phyloP scores from a whole-genome alignment of 2,113 vertebrate species.

The Xyliphius kryptos region DNA sequence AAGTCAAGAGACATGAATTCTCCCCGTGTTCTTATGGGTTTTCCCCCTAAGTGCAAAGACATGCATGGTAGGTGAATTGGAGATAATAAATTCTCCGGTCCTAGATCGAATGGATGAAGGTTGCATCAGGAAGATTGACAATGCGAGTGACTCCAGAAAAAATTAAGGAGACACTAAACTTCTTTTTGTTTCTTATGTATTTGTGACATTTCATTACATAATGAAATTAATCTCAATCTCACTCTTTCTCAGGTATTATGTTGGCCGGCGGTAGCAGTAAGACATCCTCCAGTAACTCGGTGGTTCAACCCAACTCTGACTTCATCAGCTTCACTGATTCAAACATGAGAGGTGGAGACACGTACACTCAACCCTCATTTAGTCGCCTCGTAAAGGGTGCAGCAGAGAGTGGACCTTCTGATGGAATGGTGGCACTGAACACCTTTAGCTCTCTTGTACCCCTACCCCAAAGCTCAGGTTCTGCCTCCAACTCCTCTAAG shows the following conservation, averaged over 20 bases:
- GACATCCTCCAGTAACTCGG: conserved; percentile 75
- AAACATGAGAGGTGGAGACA: conserved; percentile 76
- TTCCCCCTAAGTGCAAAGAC: too few relatives aligned
- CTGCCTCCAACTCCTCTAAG: conserved; percentile 71
- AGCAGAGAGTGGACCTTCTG: conserved; percentile 77
- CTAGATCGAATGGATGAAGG: too few relatives aligned
- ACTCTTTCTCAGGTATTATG: conserved; percentile 72
- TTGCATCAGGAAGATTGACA: too few relatives aligned
- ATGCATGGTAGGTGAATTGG: too few relatives aligned
- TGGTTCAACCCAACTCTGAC: conserved; percentile 81
- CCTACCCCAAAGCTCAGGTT: conserved; percentile 70
- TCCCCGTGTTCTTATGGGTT: too few relatives aligned
- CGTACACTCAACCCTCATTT: conserved; percentile 72
- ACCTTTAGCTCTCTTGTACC: conserved; percentile 81
- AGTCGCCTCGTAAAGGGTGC: conserved; percentile 87
- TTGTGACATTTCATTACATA: too few relatives aligned
- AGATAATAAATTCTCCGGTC: too few relatives aligned
- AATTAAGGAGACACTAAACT: too few relatives aligned
- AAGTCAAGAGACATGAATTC: too few relatives aligned
- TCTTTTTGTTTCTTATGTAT: too few relatives aligned
- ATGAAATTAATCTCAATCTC: too few relatives aligned
- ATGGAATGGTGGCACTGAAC: conserved; percentile 65
- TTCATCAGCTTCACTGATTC: conserved; percentile 87
- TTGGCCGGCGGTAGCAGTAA: conserved; percentile 81
- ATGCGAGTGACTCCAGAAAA: too few relatives aligned